phyloP scores from a whole-genome alignment of 2,888 invertebrate species.

The Dascillus cervinus region DNA sequence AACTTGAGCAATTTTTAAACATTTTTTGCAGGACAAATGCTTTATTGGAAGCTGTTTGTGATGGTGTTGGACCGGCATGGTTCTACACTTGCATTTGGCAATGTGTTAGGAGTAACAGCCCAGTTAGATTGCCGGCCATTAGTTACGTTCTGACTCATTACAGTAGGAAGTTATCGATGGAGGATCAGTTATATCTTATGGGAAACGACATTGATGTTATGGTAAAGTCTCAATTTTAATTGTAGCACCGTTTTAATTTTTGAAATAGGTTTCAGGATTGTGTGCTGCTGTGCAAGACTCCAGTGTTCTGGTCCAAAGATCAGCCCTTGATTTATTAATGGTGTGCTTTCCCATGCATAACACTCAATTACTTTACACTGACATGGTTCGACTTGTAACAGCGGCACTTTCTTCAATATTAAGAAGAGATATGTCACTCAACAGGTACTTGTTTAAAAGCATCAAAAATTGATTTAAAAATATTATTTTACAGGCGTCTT shows the following conservation, averaged over 20 bases:
- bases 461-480: slow-evolving; percentile 4
- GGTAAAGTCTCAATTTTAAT: slow-evolving; percentile 49
- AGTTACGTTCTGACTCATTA: slow-evolving; percentile 73
- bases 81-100: slow-evolving; percentile 89
- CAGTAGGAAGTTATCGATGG: slow-evolving; percentile 68
- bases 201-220: slow-evolving; percentile 77
- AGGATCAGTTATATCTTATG: slow-evolving; percentile 75
- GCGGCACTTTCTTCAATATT: slow-evolving; percentile 68
- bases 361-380: slow-evolving; percentile 57
- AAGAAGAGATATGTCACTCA: slow-evolving; percentile 82
- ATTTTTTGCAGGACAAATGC: slow-evolving; percentile 48
- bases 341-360: slow-evolving; percentile 81
- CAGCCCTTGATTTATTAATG: slow-evolving; percentile 73
- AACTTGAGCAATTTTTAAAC: background rate
- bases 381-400: slow-evolving; percentile 65
- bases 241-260: background rate
- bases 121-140: slow-evolving; percentile 74
- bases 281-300: slow-evolving; percentile 74
- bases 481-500: slow-evolving; percentile 50
- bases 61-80: slow-evolving; percentile 65
- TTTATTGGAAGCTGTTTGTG: slow-evolving; percentile 62
- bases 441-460: slow-evolving; percentile 47
- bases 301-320: slow-evolving; percentile 76
- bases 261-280: slow-evolving; percentile 59
- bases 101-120: slow-evolving; percentile 71